A percentile compares a stretch with the other conserved stretches of the same genome.
phyloP scores from a whole-genome alignment of 2,888 invertebrate genomes.

The Drosophila quinaria region DNA sequence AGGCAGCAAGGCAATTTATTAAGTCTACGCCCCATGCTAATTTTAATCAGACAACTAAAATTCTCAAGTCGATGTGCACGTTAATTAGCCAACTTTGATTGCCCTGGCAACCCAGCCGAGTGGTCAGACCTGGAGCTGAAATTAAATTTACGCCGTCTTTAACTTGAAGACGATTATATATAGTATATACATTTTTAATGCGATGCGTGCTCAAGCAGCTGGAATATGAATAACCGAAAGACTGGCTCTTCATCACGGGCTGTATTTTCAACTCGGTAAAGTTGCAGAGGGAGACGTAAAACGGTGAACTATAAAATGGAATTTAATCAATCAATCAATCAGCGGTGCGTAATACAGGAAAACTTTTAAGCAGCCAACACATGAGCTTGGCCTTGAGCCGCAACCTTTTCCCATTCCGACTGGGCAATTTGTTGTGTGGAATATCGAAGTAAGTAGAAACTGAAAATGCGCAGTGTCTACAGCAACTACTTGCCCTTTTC shows the following conservation, averaged over 20 bases:
- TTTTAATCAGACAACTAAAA: slow-evolving; percentile 47
- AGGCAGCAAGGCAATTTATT: slow-evolving; percentile 37
- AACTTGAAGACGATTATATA: slow-evolving; percentile 1
- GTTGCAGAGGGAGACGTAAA: slow-evolving; percentile 4
- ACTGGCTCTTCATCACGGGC: slow-evolving; percentile 19
- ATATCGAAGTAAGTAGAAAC: slow-evolving; percentile 37
- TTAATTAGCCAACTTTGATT: slow-evolving; percentile 72
- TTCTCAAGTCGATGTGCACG: slow-evolving; percentile 38
- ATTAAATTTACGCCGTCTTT: slow-evolving; percentile 58
- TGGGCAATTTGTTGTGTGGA: slow-evolving; percentile 35
- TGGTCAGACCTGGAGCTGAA: slow-evolving; percentile 41
- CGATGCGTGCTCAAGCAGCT: slow-evolving; percentile 56
- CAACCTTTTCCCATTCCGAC: not conserved
- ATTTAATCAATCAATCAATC: slow-evolving; percentile 68
- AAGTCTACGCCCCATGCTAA: slow-evolving; percentile 47
- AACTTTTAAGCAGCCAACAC: slow-evolving; percentile 35
- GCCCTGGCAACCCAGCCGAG: slow-evolving; percentile 48
- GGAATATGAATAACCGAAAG: slow-evolving; percentile 49
- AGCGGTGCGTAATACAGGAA: slow-evolving; percentile 49
- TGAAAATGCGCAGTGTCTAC: slow-evolving; percentile 53
- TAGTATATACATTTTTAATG: slow-evolving; percentile 31
- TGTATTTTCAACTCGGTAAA: slow-evolving; percentile 35
- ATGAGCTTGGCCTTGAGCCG: slow-evolving; percentile 43
- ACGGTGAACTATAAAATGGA: slow-evolving; percentile 44
- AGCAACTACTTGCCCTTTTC: slow-evolving; percentile 11